Conservation (phyloP, 1,140 invertebrate genomes). For the Bradysia coprophila region DNA sequence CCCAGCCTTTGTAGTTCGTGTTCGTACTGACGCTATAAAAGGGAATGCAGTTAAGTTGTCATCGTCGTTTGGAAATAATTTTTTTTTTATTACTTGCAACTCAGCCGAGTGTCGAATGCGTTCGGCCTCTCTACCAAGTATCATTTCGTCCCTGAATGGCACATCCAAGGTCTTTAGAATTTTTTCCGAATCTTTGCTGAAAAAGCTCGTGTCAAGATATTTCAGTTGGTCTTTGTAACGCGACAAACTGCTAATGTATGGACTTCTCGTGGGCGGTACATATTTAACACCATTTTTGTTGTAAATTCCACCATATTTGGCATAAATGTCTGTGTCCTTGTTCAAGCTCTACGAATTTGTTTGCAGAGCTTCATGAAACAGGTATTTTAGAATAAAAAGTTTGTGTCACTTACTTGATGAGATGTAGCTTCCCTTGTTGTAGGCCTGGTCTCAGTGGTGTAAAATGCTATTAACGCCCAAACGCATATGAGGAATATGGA, state of each 20-base stretch:
- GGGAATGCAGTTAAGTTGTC: conserved; percentile 16
- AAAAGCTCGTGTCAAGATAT: neutral
- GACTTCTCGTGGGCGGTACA: conserved; percentile 12
- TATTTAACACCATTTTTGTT: conserved; percentile 15
- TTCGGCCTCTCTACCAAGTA: conserved; percentile 10
- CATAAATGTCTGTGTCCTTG: no score
- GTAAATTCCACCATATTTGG: no score
- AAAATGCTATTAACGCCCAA: no score
- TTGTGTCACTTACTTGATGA: no score
- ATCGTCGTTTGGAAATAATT: conserved; percentile 8
- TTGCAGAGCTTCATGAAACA: no score
- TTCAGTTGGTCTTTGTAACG: neutral
- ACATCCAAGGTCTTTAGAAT: conserved; percentile 11
- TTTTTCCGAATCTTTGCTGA: conserved; percentile 8
- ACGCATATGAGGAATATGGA: no score
- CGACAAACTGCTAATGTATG: neutral
- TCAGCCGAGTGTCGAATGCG: conserved; percentile 18
- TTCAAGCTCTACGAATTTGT: no score
- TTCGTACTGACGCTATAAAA: conserved; percentile 19
- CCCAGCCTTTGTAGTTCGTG: conserved; percentile 21
- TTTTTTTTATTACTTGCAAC: conserved; percentile 19
- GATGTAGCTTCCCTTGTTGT: no score
- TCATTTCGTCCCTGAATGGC: conserved; percentile 6
- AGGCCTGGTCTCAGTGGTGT: no score
- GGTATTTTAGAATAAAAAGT: no score